Conservation (phyloP, 2,113 vertebrate genomes). For the Trochalopteron elliotii region DNA sequence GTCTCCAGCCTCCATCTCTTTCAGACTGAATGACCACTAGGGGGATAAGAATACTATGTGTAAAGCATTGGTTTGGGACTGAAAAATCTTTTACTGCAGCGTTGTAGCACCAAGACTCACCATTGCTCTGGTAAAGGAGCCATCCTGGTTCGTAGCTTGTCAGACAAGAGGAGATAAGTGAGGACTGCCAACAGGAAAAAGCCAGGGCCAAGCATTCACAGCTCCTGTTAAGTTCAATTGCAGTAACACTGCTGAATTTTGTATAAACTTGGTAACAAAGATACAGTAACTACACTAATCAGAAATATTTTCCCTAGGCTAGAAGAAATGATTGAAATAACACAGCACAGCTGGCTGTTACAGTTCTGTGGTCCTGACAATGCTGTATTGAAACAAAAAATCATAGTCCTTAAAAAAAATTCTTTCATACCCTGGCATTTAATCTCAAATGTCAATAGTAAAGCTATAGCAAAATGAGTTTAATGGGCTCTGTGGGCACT, state of each 20-base stretch:
- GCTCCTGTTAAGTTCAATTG: not conserved
- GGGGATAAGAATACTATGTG: not conserved
- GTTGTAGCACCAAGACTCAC: not conserved
- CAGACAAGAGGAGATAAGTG: not conserved
- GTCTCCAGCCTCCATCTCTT: not conserved
- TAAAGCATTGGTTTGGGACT: not conserved
- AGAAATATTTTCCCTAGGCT: not conserved
- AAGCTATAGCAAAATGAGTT: not conserved
- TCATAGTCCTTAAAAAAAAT: not conserved
- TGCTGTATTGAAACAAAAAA: not conserved
- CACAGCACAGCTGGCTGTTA: not conserved
- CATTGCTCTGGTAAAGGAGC: not conserved
- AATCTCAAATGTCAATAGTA: slow-evolving; percentile 20
- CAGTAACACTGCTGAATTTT: not conserved
- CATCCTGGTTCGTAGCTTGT: not conserved
- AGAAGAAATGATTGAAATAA: not conserved
- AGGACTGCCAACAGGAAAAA: not conserved
- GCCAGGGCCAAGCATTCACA: not conserved
- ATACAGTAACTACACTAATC: not conserved
- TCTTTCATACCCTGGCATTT: slow-evolving; percentile 2
- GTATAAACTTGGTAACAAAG: not conserved
- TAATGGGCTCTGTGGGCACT: not conserved
- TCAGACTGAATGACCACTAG: not conserved
- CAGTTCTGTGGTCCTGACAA: not conserved
- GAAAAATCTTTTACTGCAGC: not conserved